Base-by-base conservation (phyloP, 2,113 vertebrate species). In the Misgurnus mizolepis region DNA sequence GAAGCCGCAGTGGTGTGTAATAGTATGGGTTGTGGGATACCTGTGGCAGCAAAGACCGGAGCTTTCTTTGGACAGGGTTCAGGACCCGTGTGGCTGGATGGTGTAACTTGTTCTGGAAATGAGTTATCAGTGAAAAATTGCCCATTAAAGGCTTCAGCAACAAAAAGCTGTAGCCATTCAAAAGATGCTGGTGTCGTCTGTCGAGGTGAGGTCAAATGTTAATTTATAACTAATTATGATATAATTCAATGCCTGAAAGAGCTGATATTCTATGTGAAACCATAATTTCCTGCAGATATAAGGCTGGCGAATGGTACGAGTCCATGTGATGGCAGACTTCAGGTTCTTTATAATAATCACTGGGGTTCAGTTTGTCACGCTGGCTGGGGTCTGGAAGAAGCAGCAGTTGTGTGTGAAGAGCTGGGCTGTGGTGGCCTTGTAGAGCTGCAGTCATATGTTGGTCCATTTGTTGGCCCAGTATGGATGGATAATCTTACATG, bases 1-100 rank as follows among this genome's bases (percentile, higher is more conserved):
- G 73, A 76, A 39, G 56, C 73, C 34, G 41, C 5, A 7, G 73
- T 76, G 5, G 60, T 76, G 7, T 76, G 73, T 64, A n/a, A 1
- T 11, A 7, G 34, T 0, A 0, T 76, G 60, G 73, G 22, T 18
- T 76, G 73, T 39, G 58, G 58, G 8, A 34, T 7, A 0, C 12
- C 43, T 76, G 11, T 76, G 12, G 60, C 34, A 17, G 22, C 55
- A 18, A 58, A 58, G n/a, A 58, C 2, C 0, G 55, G 2, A 7
- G 55, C 55, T 18, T 58, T n/a, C n/a, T 58, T 58, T 18, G 55
- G 55, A 8, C 55, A 58, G 55, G 55, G 55, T n/a, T 58, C 55
- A 7, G 55, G 55, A 58, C 55, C 55, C 1, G n/a, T 58, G n/a
- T 58, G 55, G 55, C 17, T 58, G 17, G 55, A 58, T 18, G 6